Base-by-base conservation (phyloP, 2,888 invertebrate species). In the Tinea pellionella region DNA sequence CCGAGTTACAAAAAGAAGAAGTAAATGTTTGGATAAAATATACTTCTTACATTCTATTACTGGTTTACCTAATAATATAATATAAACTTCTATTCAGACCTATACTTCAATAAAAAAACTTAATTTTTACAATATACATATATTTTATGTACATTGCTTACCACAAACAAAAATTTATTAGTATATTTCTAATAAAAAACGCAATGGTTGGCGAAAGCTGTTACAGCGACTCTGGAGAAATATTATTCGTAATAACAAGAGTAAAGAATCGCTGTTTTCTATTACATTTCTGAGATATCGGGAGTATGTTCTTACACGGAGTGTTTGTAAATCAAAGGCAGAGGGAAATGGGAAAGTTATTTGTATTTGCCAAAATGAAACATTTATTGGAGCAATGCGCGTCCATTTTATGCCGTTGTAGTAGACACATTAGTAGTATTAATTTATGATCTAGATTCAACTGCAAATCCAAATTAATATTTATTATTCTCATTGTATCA, bases 291-390 rank as follows among this genome's bases (percentile, higher is more conserved):
- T 6, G 13, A 47, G 47, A 16, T 9, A 47, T 47, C 15, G 47
- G 15, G 12, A 47, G 47, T 4, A 47, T 47, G 15, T 47, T 47
- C 59, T 59, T 59, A 42, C 19, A 30, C 19, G 18, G 11, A 59
- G 59, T 59, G 59, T 59, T 59, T 59, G 42, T 41, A 59, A 59
- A 59, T 59, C 59, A 59, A 59, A 59, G 59, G 16, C 59, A 16
- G 6, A 59, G 13, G 16, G 59, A 59, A 59, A 59, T 59, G 42
- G 59, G 16, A 42, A 59, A 59, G 59, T 42, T 59, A 59, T 59
- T 59, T 59, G 42, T 59, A 41, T 59, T 59, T 42, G 24, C 11
- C 19, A 41, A 59, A 59, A 59, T 37, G 59, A 42, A 19, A 37
- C 41, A 41, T 42, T 59, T 41, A 57, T 57, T 57, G 16, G 16